Evolutionary conservation across 2,888 invertebrate genomes (phyloP).

Genomic region (Gymnoscelis rufifasciata): DNA sequence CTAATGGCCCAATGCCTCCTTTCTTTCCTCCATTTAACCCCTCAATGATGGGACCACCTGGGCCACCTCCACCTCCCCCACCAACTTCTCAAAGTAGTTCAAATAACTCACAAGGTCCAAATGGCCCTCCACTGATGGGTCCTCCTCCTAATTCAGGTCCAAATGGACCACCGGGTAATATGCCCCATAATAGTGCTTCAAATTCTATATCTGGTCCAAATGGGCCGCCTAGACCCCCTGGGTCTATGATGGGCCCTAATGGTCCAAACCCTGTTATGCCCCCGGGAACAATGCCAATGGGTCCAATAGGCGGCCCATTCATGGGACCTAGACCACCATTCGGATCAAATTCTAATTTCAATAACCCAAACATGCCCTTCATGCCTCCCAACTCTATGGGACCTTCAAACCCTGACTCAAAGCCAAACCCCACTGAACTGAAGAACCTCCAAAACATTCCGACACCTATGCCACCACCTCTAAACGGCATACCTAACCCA

Average conservation of each 20-base stretch:
- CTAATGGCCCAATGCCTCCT: conserved; percentile 50
- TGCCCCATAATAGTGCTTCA: conserved; percentile 46
- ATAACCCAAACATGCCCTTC: conserved; percentile 44
- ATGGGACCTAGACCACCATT: conserved; percentile 64
- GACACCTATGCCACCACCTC: conserved; percentile 78
- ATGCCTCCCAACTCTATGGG: conserved; percentile 39
- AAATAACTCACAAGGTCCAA: conserved; percentile 42
- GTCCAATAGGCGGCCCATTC: conserved; percentile 43
- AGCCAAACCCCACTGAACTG: conserved; percentile 14
- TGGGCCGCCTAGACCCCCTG: conserved; percentile 35
- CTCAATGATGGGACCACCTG: conserved; percentile 41
- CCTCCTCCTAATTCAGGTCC: conserved; percentile 38
- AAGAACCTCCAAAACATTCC: conserved; percentile 82
- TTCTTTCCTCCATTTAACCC: conserved; percentile 46
- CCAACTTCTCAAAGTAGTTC: conserved; percentile 47
- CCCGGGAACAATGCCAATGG: conserved; percentile 24
- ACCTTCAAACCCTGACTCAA: conserved; percentile 11
- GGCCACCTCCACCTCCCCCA: conserved; percentile 36
- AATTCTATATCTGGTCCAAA: conserved; percentile 26
- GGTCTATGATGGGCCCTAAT: conserved; percentile 28
- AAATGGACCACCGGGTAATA: conserved; percentile 30
- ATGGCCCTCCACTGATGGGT: conserved; percentile 49
- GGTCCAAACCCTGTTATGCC: conserved; percentile 33
- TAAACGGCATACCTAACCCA: conserved; percentile 41
- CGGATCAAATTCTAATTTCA: conserved; percentile 57